These are phyloP conservation scores for Thalpophila matura DNA, from an alignment of 2,888 invertebrate genomes.

Conservation along the genomic window DNA sequence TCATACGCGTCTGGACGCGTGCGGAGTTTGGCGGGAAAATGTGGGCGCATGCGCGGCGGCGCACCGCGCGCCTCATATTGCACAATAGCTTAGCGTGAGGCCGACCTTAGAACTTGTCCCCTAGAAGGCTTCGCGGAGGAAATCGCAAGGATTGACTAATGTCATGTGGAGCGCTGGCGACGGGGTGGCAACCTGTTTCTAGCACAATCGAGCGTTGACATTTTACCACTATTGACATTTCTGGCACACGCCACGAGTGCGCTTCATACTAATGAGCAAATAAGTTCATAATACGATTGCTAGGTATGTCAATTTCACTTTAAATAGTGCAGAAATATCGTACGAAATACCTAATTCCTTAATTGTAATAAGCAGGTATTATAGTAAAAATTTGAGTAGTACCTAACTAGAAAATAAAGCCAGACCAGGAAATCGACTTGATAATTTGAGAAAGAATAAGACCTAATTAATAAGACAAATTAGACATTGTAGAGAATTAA, in stretches of 20 bases:
- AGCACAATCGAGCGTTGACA: conserved; percentile 33
- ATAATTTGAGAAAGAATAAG: no score
- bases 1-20: conserved; percentile 76
- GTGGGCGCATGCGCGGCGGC: conserved; percentile 80
- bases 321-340: conserved; percentile 4
- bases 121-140: conserved; percentile 58
- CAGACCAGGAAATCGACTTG: no score
- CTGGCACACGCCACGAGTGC: conserved; percentile 1
- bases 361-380: no score
- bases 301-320: conserved; percentile 2
- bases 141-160: conserved; percentile 47
- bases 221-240: conserved; percentile 15
- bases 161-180: conserved; percentile 20
- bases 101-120: conserved; percentile 73
- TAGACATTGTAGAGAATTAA: no score
- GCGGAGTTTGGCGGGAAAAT: conserved; percentile 87
- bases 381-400: no score
- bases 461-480: no score
- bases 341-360: no score
- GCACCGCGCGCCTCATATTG: conserved; percentile 81
- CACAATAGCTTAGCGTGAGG: conserved; percentile 78
- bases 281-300: conserved; percentile 4
- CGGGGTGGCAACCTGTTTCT: conserved; percentile 45
- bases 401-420: no score
- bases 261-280: conserved; percentile 24